Percentiles rank a stretch among this genome's conserved stretches.
phyloP scores from a whole-genome alignment of 2,888 invertebrate species.

The Drosophila nigricruria region DNA sequence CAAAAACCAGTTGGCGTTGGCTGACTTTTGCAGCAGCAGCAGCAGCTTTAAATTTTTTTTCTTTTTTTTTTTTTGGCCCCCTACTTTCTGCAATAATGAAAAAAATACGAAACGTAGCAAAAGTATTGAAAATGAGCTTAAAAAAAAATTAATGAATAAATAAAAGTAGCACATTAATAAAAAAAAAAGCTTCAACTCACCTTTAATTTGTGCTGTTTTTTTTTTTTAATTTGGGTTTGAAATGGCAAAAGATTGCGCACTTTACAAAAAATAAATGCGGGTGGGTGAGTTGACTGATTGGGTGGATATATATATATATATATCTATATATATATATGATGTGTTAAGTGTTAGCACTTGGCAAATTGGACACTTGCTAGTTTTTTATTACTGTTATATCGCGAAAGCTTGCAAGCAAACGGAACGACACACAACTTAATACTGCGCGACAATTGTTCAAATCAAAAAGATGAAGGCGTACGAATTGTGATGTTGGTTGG shows the following conservation, averaged over 20 bases:
- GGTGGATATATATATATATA: conserved; percentile 27
- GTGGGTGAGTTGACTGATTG: conserved; percentile 44
- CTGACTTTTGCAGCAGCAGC: conserved; percentile 46
- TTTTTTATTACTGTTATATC: conserved; percentile 42
- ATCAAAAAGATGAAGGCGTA: conserved; percentile 53
- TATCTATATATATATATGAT: conserved; percentile 21
- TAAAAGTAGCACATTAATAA: conserved; percentile 21
- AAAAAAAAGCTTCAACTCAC: conserved; percentile 35
- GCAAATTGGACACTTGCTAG: conserved; percentile 45
- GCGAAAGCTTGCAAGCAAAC: conserved; percentile 61
- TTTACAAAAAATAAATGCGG: conserved; percentile 56
- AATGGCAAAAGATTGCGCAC: conserved; percentile 55
- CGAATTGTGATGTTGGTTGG: conserved; percentile 23
- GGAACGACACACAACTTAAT: conserved; percentile 66
- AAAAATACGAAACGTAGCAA: conserved; percentile 38
- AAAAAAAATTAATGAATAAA: neutral
- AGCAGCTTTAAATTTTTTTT: conserved; percentile 30
- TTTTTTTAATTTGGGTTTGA: conserved; percentile 23
- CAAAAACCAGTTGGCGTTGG: conserved; percentile 64
- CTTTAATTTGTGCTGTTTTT: conserved; percentile 39
- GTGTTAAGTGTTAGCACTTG: conserved; percentile 36
- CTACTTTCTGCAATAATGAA: conserved; percentile 30
- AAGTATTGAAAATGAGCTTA: conserved; percentile 18
- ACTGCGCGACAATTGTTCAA: conserved; percentile 59
- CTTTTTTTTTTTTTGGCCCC: conserved; percentile 26